These are phyloP conservation scores for Egretta garzetta DNA, from an alignment of 2,113 vertebrate species.

Conservation along the genomic window DNA sequence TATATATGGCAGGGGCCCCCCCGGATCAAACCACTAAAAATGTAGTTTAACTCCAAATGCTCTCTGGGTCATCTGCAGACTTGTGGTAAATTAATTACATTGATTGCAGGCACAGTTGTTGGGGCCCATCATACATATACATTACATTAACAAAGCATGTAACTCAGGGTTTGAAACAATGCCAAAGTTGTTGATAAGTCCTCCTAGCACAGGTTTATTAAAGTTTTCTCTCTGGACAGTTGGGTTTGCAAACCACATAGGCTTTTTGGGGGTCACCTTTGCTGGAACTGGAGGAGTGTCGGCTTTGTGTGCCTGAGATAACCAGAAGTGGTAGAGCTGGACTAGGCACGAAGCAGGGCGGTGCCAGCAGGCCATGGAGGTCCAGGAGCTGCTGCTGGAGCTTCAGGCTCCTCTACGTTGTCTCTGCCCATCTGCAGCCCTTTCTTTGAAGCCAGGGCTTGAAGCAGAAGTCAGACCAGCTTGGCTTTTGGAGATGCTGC, in stretches of 20 bases:
- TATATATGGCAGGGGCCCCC: background rate
- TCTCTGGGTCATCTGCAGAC: constrained; percentile 5
- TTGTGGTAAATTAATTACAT: constrained; percentile 32
- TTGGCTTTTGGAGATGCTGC: background rate
- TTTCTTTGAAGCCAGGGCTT: background rate
- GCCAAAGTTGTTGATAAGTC: constrained; percentile 14
- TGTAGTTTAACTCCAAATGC: background rate
- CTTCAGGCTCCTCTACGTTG: background rate
- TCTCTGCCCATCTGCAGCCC: background rate
- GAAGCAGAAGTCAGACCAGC: background rate
- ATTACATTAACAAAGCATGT: constrained; percentile 33
- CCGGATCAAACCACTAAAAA: background rate
- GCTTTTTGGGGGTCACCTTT: background rate
- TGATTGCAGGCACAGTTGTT: constrained; percentile 25
- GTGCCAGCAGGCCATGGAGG: background rate
- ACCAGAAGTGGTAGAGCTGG: background rate
- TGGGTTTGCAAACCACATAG: background rate
- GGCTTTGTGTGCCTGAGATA: background rate
- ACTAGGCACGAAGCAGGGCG: background rate
- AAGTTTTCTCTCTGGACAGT: background rate
- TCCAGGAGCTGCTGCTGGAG: background rate
- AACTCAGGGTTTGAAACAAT: background rate
- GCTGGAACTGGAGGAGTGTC: background rate
- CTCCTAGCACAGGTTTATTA: background rate
- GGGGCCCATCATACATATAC: background rate